Evolutionary conservation across 2,888 invertebrate genomes (phyloP), one percentile per base, ranked within the genome.

Genomic region (Agonopterix subpropinquella): DNA sequence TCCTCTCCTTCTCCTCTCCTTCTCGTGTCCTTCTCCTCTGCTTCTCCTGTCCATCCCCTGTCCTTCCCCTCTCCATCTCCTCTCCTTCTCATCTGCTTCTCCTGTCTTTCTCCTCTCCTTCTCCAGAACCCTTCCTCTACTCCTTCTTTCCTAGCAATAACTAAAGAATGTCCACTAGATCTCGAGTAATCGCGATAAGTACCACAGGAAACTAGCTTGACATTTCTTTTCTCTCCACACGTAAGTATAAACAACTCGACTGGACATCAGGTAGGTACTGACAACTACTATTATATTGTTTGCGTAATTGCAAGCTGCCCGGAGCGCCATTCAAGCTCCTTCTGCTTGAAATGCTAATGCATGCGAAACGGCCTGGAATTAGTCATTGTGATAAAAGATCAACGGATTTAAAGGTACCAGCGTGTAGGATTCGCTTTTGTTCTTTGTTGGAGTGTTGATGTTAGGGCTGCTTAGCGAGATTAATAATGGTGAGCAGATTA

Each of bases 281-380:
- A 78, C 80, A 80, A 75, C 63, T 67, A 66, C 77, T 73, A 80
- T 81, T 85, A 84, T 78, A 78, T 78, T 76, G 78, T 83, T 83
- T 77, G 75, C 75, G 77, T 85, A 85, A 84, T 85, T 82, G 73
- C 68, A 77, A 67, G 58, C 68, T 59, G 65, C 63, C 63, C 54
- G 62, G 60, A 67, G 70, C 73, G 13, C 44, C 44, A 73, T 70
- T 73, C 75, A 73, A 57, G 15, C 67, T 57, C 65, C 58, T 56
- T 53, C 60, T 58, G 56, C 65, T 72, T 73, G 73, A 76, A 72
- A 80, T 77, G 76, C 75, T 77, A 81, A 82, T 80, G 73, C 64
- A 70, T 73, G 68, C 71, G 64, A 65, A 72, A 70, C 67, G 62
- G 64, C 61, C 60, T 61, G 64, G 69, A 74, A 70, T 77, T 76